Percentiles rank a stretch among this genome's conserved stretches.
These are phyloP conservation scores for Hyposoter didymator DNA, from an alignment of 2,888 invertebrate species.

Conservation along the genomic window DNA sequence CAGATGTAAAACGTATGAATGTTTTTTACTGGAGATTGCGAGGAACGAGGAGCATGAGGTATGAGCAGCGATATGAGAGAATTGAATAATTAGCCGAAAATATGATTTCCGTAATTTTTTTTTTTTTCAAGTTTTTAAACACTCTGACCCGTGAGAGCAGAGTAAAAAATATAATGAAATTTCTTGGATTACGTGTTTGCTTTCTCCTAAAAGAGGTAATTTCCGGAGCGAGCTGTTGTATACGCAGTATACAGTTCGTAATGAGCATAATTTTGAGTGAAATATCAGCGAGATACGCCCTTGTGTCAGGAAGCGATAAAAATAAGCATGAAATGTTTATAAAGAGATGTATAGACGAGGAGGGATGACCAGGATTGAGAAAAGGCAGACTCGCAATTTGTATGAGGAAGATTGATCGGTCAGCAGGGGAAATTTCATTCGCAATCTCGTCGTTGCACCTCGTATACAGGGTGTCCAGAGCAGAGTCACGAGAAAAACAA, in stretches of 20 bases:
- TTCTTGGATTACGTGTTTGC: neutral
- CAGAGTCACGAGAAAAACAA: neutral
- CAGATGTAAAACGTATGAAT: neutral
- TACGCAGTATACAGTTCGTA: neutral
- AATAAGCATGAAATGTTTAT: conserved; percentile 1
- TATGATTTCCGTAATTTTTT: neutral
- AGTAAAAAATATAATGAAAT: neutral
- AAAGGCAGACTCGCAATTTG: conserved; percentile 61
- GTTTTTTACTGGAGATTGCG: neutral
- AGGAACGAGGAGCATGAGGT: neutral
- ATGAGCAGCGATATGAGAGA: neutral
- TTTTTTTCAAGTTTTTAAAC: neutral
- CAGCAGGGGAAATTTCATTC: conserved; percentile 17
- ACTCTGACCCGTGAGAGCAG: neutral
- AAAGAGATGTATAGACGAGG: neutral
- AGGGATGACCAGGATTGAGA: neutral
- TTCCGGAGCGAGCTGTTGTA: neutral
- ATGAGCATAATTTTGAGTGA: conserved; percentile 2
- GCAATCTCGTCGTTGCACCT: conserved; percentile 29
- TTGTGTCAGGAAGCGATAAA: neutral
- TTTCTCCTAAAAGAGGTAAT: conserved; percentile 2
- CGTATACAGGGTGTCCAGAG: neutral
- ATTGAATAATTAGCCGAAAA: neutral
- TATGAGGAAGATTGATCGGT: conserved; percentile 63
- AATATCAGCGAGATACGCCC: neutral